Percentiles rank a stretch among this genome's conserved stretches.
These are phyloP conservation scores for Avahi laniger DNA, from an alignment of 2,797 vertebrate genomes.

Conservation along the genomic window DNA sequence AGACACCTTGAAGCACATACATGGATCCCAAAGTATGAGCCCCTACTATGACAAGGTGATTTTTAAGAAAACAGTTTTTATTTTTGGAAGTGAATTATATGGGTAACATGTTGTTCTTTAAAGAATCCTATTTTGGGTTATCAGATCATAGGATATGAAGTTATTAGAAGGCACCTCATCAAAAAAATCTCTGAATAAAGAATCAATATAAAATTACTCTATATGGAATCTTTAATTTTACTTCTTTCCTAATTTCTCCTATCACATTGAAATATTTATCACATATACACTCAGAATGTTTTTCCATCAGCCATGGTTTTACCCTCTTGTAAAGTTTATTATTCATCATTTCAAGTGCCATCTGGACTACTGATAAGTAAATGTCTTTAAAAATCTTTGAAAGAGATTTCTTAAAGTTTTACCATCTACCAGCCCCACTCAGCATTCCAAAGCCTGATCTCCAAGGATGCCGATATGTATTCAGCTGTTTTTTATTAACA, in stretches of 20 bases:
- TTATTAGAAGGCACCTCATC: not conserved
- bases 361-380: slow-evolving; percentile 83
- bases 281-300: not conserved
- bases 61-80: not conserved
- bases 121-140: not conserved
- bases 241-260: not conserved
- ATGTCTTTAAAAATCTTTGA: slow-evolving; percentile 78
- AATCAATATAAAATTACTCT: not conserved
- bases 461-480: slow-evolving; percentile 68
- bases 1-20: not conserved
- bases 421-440: slow-evolving; percentile 61
- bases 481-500: slow-evolving; percentile 75
- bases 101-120: not conserved
- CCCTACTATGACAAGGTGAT: not conserved
- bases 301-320: slow-evolving; percentile 61
- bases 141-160: not conserved
- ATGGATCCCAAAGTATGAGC: not conserved
- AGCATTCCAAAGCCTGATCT: slow-evolving; percentile 72
- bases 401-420: slow-evolving; percentile 80
- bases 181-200: not conserved
- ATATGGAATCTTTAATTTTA: slow-evolving; percentile 15
- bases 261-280: not conserved
- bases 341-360: slow-evolving; percentile 81
- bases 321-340: slow-evolving; percentile 78
- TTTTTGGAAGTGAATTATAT: not conserved